Evolutionary conservation across 2,113 vertebrate species (phyloP).

Genomic region (Nycticebus coucang): DNA sequence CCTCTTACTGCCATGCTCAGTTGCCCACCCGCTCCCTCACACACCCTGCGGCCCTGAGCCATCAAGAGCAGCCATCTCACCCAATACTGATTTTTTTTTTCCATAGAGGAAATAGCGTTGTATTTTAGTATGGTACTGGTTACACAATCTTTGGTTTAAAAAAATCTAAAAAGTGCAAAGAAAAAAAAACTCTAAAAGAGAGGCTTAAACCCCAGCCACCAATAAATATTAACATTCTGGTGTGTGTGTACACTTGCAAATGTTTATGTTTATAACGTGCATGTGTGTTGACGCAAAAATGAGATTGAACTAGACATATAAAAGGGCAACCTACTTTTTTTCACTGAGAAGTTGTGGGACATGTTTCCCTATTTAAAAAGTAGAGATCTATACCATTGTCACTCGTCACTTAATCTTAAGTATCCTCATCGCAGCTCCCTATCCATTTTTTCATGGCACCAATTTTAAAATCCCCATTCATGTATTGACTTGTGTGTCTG

Average conservation of each 20-base stretch:
- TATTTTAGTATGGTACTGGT: neutral
- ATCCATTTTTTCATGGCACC: neutral
- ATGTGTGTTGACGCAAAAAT: neutral
- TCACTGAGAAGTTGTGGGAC: neutral
- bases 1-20: neutral
- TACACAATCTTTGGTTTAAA: slow-evolving; percentile 38
- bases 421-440: neutral
- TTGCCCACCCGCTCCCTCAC: fast-evolving
- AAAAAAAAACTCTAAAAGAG: neutral
- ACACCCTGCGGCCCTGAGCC: neutral
- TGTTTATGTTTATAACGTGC: neutral
- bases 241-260: neutral
- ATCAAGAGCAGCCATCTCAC: neutral
- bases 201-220: neutral
- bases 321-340: neutral
- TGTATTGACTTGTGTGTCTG: neutral
- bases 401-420: neutral
- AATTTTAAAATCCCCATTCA: neutral
- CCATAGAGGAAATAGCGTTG: neutral
- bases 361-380: neutral
- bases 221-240: neutral
- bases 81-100: neutral
- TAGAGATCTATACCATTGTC: neutral
- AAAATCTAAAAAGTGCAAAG: neutral
- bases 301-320: neutral